Evolutionary conservation across 2,797 vertebrate genomes (phyloP), one percentile per base, ranked within the genome.

Genomic region (Microchirus variegatus): DNA sequence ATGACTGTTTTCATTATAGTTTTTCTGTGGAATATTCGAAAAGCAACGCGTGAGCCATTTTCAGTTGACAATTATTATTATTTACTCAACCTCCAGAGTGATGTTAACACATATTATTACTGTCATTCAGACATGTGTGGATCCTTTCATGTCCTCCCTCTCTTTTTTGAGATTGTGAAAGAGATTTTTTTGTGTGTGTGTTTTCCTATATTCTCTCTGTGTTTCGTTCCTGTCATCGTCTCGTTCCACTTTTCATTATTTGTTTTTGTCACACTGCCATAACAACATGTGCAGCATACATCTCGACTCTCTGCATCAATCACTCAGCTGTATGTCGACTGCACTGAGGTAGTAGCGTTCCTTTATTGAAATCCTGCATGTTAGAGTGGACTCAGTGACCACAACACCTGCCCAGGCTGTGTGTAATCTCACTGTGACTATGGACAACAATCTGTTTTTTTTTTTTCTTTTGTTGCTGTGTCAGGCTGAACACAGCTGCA

Each of bases 401-500:
- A 43, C 22, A 53, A 53, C 65, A 64, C 51, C 61, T 73, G 63
- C 35, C 35, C 15, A 36, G 36, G 59, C 53, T 49, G 41, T 44
- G 46, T 42, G 49, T 40, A 55, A 38, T 66, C 58, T 62, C 45
- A 1, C 18, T 37, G 14, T 53, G 67, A 70, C 14, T 56, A 16
- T 61, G 38, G 35, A 69, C 61, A 75, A 49, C 44, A 59, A 51
- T 46, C 38, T 56, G 56, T 37, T n/a, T n/a, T n/a, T n/a, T n/a
- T n/a, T n/a, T n/a, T n/a, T n/a, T n/a, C n/a, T 22, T 22, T 22
- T 22, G 3, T 31, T 31, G 31, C 8, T 62, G 49, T 31, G 52
- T 50, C 44, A 73, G 46, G n/a, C n/a, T 5, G 10, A 45, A 58
- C 50, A 51, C 49, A 66, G 57, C 59, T 68, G 66, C 52, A 73